These are phyloP conservation scores for Zaprionus lachaisei DNA, from an alignment of 1,140 invertebrate species.

Conservation along the genomic window DNA sequence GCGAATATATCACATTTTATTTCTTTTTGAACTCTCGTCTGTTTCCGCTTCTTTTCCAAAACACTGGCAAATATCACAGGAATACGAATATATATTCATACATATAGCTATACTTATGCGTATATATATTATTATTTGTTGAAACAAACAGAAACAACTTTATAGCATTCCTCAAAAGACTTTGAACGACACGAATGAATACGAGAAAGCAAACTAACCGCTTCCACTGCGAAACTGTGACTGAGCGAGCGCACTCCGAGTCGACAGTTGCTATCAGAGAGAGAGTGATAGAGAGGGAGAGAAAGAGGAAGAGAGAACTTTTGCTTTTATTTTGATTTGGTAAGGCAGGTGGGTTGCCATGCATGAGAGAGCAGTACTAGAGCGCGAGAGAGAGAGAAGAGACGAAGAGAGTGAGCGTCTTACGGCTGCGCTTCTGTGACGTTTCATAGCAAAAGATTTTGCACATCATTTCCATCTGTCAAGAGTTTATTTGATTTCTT, in stretches of 20 bases:
- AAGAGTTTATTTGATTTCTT: slow-evolving; percentile 15
- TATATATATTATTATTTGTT: slow-evolving; percentile 15
- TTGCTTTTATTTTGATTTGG: slow-evolving; percentile 29
- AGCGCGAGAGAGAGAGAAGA: slow-evolving; percentile 1
- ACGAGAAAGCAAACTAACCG: slow-evolving; percentile 25
- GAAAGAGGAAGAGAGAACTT: slow-evolving; percentile 6
- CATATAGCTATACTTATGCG: slow-evolving; percentile 2
- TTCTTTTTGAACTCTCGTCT: neutral
- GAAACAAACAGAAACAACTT: slow-evolving; percentile 12
- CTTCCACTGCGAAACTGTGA: slow-evolving; percentile 43
- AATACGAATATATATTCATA: neutral
- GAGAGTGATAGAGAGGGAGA: neutral
- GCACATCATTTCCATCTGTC: slow-evolving; percentile 25
- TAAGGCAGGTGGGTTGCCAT: slow-evolving; percentile 42
- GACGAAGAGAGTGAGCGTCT: slow-evolving; percentile 26
- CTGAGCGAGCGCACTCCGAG: slow-evolving; percentile 43
- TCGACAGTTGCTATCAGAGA: neutral
- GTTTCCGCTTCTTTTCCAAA: slow-evolving; percentile 17
- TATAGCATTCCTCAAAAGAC: slow-evolving; percentile 20
- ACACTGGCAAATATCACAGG: slow-evolving; percentile 3
- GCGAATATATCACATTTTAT: neutral
- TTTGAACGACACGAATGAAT: neutral
- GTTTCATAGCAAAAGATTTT: slow-evolving; percentile 20
- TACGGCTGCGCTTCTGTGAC: slow-evolving; percentile 38
- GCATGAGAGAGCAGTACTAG: neutral